phyloP scores from a whole-genome alignment of 37 sponge, comb jelly and placozoan genomes.

The Mnemiopsis leidyi region DNA sequence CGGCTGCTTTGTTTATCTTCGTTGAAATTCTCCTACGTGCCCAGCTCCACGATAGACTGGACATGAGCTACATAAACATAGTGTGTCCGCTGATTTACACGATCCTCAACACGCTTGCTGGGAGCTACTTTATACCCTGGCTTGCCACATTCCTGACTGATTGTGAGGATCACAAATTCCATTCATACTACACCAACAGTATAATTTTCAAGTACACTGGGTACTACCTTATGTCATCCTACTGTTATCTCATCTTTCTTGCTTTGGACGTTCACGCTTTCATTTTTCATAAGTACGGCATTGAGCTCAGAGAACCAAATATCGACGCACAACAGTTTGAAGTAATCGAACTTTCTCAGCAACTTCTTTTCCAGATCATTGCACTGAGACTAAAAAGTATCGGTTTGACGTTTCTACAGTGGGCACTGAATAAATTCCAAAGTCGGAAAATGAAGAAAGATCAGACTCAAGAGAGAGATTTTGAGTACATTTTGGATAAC shows the following conservation, averaged over 20 bases:
- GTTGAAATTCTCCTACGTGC: not conserved
- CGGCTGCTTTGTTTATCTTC: not conserved
- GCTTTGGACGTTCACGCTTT: not conserved
- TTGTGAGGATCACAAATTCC: constrained; percentile 33
- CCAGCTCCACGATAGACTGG: not conserved
- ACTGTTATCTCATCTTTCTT: not conserved
- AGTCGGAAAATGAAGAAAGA: not conserved
- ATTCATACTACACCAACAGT: constrained; percentile 27
- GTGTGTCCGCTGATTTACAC: constrained; percentile 21
- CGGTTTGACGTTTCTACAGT: not conserved
- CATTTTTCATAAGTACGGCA: not conserved
- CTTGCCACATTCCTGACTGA: not conserved
- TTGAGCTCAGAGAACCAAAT: not conserved
- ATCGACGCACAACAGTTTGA: not conserved
- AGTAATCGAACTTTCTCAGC: not conserved
- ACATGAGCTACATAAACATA: not conserved
- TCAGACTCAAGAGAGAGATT: not conserved
- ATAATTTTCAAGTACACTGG: constrained; percentile 32
- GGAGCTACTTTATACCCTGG: constrained; percentile 37
- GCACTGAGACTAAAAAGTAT: not conserved
- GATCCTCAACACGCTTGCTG: constrained; percentile 19
- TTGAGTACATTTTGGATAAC: not conserved
- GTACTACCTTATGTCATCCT: constrained; percentile 4
- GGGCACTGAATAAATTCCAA: not conserved
- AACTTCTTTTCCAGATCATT: constrained; percentile 17